Conservation (phyloP, 2,888 invertebrate genomes). For the Parnassius mnemosyne region DNA sequence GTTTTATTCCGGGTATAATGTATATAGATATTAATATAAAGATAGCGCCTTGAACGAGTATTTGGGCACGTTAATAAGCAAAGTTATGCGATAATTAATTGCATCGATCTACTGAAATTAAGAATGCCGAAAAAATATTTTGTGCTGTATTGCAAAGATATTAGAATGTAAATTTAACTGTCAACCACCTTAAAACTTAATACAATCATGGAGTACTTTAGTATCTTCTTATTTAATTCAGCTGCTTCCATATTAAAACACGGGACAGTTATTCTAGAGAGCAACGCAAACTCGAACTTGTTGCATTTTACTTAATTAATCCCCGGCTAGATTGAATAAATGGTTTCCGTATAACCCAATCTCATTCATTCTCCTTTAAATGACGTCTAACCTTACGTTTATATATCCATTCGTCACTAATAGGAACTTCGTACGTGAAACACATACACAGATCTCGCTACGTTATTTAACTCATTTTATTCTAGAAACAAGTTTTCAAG, state of each 20-base stretch:
- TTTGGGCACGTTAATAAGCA: conserved; percentile 26
- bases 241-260: conserved; percentile 69
- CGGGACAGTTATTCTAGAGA: conserved; percentile 68
- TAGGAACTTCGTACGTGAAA: conserved; percentile 19
- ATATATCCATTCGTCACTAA: conserved; percentile 18
- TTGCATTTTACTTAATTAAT: conserved; percentile 80
- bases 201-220: conserved; percentile 43
- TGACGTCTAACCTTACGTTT: conserved; percentile 23
- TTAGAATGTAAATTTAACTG: conserved; percentile 36
- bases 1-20: conserved; percentile 40
- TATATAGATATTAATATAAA: conserved; percentile 23
- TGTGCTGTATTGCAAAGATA: conserved; percentile 30
- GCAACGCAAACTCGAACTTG: conserved; percentile 75
- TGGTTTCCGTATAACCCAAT: conserved; percentile 53
- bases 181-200: conserved; percentile 41
- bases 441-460: conserved; percentile 1
- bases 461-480: not conserved
- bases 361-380: conserved; percentile 31
- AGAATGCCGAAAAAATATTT: not conserved
- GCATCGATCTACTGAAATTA: conserved; percentile 22
- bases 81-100: conserved; percentile 24
- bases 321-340: conserved; percentile 69
- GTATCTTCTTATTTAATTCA: conserved; percentile 67
- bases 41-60: conserved; percentile 17
- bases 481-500: no score